These are phyloP conservation scores for Nemurella pictetii DNA, from an alignment of 2,888 invertebrate species.

Conservation along the genomic window DNA sequence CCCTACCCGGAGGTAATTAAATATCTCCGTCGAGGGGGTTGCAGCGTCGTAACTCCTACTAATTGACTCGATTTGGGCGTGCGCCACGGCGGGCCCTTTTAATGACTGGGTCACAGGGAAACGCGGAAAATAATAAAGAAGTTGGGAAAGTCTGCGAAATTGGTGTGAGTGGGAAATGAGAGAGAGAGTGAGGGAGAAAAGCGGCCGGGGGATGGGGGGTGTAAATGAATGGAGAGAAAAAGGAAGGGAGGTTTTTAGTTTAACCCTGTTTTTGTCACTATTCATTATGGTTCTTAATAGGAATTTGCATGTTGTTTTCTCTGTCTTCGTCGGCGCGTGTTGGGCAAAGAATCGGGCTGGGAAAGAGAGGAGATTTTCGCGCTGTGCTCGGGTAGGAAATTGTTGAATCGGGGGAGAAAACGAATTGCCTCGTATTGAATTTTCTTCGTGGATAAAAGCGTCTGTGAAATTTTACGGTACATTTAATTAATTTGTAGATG, in stretches of 20 bases:
- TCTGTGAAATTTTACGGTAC: conserved; percentile 12
- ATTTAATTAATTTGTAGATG: conserved; percentile 7
- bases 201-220: conserved; percentile 20
- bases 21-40: conserved; percentile 28
- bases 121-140: conserved; percentile 40
- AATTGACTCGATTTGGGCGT: conserved; percentile 34
- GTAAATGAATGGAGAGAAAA: background rate
- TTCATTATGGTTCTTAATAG: conserved; percentile 40
- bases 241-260: conserved; percentile 36
- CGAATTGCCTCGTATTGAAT: background rate
- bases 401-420: background rate
- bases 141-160: conserved; percentile 39
- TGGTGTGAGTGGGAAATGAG: background rate
- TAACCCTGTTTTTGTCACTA: conserved; percentile 42
- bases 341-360: background rate
- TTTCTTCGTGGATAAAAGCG: background rate
- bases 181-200: conserved; percentile 26
- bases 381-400: background rate
- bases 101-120: conserved; percentile 42
- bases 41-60: conserved; percentile 28
- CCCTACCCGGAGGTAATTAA: conserved; percentile 39
- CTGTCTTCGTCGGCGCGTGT: background rate
- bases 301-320: conserved; percentile 31
- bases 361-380: background rate
- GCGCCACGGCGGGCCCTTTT: conserved; percentile 27